Conservation (phyloP, 1,140 invertebrate genomes). For the Mizuhopecten yessoensis region DNA sequence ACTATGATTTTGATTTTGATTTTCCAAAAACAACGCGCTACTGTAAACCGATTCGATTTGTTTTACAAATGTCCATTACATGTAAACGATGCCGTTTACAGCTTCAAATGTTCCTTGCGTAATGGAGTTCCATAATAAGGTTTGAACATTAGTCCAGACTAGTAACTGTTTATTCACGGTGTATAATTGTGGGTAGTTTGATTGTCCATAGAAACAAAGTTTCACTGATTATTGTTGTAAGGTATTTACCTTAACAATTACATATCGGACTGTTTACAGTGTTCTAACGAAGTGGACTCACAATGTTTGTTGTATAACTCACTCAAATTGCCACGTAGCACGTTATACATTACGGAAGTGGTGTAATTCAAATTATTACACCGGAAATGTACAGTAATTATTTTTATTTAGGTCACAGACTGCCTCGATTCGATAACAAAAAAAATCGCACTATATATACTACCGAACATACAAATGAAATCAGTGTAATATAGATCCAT, state of each 20-base stretch:
- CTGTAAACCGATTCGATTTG: background rate
- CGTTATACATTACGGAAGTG: background rate
- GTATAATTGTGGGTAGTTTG: background rate
- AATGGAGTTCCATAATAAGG: background rate
- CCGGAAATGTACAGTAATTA: background rate
- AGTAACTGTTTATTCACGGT: background rate
- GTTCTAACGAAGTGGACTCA: background rate
- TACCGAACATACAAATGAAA: too few relatives aligned
- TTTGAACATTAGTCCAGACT: background rate
- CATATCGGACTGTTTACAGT: background rate
- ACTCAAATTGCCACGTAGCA: background rate
- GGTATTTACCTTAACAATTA: background rate
- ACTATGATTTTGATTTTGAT: too few relatives aligned
- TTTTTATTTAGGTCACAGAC: too few relatives aligned
- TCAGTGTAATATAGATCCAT: too few relatives aligned
- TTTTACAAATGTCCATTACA: background rate
- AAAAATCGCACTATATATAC: too few relatives aligned
- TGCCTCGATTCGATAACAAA: too few relatives aligned
- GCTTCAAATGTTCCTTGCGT: background rate
- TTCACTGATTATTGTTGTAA: background rate
- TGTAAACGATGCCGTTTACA: background rate
- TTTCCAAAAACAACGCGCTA: too few relatives aligned
- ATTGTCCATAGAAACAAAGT: background rate
- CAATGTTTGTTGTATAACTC: too few relatives aligned
- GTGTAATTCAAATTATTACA: background rate